These are phyloP conservation scores for Galeopterus variegatus DNA, from an alignment of 2,113 vertebrate species.

Conservation along the genomic window DNA sequence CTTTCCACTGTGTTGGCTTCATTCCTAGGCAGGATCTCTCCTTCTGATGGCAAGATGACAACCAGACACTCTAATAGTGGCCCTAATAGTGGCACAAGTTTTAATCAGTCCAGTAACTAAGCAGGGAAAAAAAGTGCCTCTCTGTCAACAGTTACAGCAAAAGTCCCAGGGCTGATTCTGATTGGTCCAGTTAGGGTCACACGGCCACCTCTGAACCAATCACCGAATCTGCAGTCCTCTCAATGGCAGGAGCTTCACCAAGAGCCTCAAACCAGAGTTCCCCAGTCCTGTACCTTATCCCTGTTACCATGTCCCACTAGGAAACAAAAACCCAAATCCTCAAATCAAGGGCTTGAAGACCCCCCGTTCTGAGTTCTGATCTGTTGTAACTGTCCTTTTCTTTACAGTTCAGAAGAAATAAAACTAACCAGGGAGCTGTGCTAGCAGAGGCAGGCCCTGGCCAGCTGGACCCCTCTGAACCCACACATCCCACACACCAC, in stretches of 20 bases:
- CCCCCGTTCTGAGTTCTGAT: background rate
- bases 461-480: background rate
- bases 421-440: constrained; percentile 69
- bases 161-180: background rate
- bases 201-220: background rate
- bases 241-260: background rate
- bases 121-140: background rate
- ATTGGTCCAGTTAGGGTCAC: background rate
- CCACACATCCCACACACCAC: background rate
- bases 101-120: background rate
- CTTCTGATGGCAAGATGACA: background rate
- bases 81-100: background rate
- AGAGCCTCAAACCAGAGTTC: background rate
- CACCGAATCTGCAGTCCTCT: background rate
- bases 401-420: constrained; percentile 85
- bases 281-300: background rate
- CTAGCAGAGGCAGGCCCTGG: constrained; percentile 76
- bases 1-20: background rate
- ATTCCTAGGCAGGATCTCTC: background rate
- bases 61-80: background rate
- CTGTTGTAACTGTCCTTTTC: constrained; percentile 52
- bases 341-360: background rate
- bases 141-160: background rate
- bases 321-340: background rate
- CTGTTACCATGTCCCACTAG: background rate